These are phyloP conservation scores for Pinna nobilis DNA, from an alignment of 1,140 invertebrate species.

Conservation along the genomic window DNA sequence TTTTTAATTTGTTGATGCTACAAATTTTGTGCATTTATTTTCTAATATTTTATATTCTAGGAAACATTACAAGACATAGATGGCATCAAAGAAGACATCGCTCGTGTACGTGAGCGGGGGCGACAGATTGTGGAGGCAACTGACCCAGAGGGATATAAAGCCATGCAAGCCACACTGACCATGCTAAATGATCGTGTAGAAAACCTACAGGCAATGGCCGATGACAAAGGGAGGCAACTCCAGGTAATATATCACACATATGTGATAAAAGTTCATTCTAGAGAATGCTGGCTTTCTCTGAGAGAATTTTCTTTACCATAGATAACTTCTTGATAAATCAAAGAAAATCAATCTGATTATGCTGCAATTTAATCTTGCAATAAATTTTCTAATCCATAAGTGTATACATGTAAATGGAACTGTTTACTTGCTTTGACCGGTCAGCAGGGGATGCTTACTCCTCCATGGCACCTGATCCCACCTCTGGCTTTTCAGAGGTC, in stretches of 20 bases:
- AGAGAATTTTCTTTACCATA: no score
- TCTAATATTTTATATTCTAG: slow-evolving; percentile 45
- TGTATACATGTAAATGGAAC: no score
- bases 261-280: background rate
- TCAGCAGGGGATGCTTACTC: no score
- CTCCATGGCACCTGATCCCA: no score
- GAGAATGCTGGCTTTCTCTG: no score
- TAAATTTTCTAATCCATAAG: no score
- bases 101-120: slow-evolving; percentile 52
- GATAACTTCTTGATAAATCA: no score
- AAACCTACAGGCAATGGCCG: slow-evolving; percentile 56
- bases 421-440: no score
- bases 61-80: slow-evolving; percentile 57
- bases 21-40: background rate
- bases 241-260: slow-evolving; percentile 48
- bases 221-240: slow-evolving; percentile 60
- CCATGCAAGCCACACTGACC: slow-evolving; percentile 64
- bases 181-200: slow-evolving; percentile 63
- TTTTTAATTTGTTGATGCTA: no score
- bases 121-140: slow-evolving; percentile 57
- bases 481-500: no score
- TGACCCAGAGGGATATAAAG: slow-evolving; percentile 61
- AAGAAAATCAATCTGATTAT: no score
- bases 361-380: no score
- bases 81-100: slow-evolving; percentile 59